phyloP scores from a whole-genome alignment of 2,797 vertebrate genomes.

The Gymnodraco acuticeps region DNA sequence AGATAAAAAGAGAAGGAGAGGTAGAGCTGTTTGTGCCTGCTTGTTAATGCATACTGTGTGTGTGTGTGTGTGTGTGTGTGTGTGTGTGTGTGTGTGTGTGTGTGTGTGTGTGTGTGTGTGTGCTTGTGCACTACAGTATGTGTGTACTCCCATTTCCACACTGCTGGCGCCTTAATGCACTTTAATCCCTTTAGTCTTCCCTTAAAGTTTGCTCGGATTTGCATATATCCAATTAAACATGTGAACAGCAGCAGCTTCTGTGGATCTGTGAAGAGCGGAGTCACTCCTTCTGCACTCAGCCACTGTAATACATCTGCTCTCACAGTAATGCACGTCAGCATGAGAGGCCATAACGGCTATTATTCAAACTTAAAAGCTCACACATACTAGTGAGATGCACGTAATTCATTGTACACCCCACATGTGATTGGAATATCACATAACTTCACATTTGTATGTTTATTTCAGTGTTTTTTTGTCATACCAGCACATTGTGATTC shows the following conservation, averaged over 20 bases:
- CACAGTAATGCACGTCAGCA: slow-evolving; percentile 41
- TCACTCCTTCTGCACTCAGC: slow-evolving; percentile 38
- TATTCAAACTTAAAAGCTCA: slow-evolving; percentile 27
- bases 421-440: neutral
- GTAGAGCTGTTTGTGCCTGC: slow-evolving; percentile 25
- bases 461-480: neutral
- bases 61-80: neutral
- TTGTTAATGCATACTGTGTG: slow-evolving; percentile 1
- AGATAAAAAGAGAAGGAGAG: slow-evolving; percentile 20
- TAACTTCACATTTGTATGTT: neutral
- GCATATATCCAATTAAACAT: slow-evolving; percentile 82
- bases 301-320: slow-evolving; percentile 63
- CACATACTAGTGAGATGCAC: neutral
- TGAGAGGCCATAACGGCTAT: slow-evolving; percentile 11
- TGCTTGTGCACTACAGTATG: slow-evolving; percentile 4
- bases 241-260: slow-evolving; percentile 64
- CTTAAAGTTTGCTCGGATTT: slow-evolving; percentile 73
- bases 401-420: neutral
- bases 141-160: slow-evolving; percentile 28
- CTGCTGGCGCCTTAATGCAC: slow-evolving; percentile 54
- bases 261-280: slow-evolving; percentile 43
- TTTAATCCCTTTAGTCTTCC: slow-evolving; percentile 72
- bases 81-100: neutral
- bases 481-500: neutral
- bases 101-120: neutral